Conservation (phyloP, 2,797 vertebrate species). For the Schizopygopsis malacanthus region DNA sequence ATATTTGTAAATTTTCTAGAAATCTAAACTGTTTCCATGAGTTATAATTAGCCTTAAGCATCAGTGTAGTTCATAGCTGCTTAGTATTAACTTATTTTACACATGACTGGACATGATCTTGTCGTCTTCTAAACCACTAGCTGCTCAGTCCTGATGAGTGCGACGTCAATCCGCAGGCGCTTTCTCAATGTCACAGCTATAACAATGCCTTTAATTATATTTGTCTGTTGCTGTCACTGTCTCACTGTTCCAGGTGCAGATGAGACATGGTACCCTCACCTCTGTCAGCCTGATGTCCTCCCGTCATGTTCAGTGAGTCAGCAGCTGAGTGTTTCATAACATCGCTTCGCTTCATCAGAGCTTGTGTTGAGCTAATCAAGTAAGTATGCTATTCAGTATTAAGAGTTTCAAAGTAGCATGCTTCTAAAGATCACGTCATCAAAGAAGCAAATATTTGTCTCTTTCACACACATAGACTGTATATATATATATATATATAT, state of each 20-base stretch:
- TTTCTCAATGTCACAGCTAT: constrained; percentile 40
- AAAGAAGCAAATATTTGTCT: constrained; percentile 54
- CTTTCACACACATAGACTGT: not conserved
- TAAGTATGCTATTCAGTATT: constrained; percentile 26
- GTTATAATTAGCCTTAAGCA: constrained; percentile 4
- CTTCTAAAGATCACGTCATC: constrained; percentile 71
- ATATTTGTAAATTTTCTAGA: not conserved
- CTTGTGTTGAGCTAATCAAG: constrained; percentile 68
- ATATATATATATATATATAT: too few relatives aligned
- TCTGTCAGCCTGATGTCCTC: constrained; percentile 71
- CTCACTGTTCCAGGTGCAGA: not conserved
- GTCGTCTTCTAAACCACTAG: constrained; percentile 36
- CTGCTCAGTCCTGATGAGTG: constrained; percentile 38
- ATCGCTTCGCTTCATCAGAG: constrained; percentile 75
- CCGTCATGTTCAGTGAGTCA: constrained; percentile 76
- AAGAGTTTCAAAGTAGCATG: constrained; percentile 29
- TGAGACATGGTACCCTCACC: constrained; percentile 66
- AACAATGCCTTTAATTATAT: constrained; percentile 42
- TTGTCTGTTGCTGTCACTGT: constrained; percentile 19
- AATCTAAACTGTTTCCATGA: not conserved
- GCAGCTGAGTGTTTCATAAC: constrained; percentile 72
- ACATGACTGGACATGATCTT: constrained; percentile 51
- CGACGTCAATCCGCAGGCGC: constrained; percentile 11
- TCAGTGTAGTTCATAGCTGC: constrained; percentile 23
- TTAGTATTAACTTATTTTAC: constrained; percentile 42